Conservation (phyloP, 2,113 vertebrate genomes). For the Zosterops hypoxanthus region DNA sequence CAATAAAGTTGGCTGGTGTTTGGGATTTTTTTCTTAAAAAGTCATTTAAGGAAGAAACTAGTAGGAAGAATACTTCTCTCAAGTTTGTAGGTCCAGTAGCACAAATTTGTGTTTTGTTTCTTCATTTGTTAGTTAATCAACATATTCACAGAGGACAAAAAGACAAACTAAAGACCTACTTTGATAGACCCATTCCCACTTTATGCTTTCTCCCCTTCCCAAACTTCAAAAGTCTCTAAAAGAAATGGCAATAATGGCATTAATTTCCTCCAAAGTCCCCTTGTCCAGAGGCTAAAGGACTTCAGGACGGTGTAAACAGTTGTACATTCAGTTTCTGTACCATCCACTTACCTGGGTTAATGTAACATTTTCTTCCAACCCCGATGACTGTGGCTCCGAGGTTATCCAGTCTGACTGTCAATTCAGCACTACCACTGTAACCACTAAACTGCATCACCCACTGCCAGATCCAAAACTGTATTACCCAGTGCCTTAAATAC, state of each 20-base stretch:
- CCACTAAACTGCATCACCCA: background rate
- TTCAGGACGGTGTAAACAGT: background rate
- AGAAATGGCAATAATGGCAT: background rate
- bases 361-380: background rate
- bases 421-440: background rate
- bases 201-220: background rate
- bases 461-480: background rate
- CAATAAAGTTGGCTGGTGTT: background rate
- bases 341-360: background rate
- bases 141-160: fast-evolving
- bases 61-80: background rate
- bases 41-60: slow-evolving; percentile 34
- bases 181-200: background rate
- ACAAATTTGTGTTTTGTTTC: background rate
- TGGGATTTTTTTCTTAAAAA: background rate
- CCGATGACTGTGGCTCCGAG: background rate
- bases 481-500: background rate
- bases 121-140: background rate
- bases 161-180: background rate
- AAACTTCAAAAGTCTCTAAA: background rate
- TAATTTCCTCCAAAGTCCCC: background rate
- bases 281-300: background rate
- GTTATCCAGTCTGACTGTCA: background rate
- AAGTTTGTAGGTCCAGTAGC: background rate
- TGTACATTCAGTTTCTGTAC: background rate